These are phyloP conservation scores for Capromys pilorides DNA, from an alignment of 2,797 vertebrate species.

Conservation along the genomic window DNA sequence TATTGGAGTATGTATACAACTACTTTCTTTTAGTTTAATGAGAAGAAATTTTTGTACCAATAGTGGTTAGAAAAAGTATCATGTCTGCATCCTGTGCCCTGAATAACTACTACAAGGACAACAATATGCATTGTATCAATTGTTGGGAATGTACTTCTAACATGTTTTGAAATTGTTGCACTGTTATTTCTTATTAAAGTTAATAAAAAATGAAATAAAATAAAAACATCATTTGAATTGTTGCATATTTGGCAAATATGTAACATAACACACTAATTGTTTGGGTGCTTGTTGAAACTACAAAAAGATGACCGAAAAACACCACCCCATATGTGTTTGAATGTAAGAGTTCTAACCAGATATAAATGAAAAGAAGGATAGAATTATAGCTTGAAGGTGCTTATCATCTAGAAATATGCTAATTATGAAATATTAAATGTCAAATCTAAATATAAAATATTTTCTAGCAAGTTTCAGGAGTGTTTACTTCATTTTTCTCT, in stretches of 20 bases:
- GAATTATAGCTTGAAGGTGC: background rate
- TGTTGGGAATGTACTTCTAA: too few relatives aligned
- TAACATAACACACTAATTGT: background rate
- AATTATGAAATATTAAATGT: background rate
- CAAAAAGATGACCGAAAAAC: conserved; percentile 27
- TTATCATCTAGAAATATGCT: conserved; percentile 32
- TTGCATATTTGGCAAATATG: background rate
- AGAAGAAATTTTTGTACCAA: too few relatives aligned
- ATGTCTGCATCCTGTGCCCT: too few relatives aligned
- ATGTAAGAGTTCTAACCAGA: background rate
- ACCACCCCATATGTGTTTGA: background rate
- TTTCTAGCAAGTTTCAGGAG: conserved; percentile 10
- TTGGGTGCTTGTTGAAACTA: background rate
- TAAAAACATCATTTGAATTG: background rate
- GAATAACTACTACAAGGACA: too few relatives aligned
- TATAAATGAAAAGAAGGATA: background rate
- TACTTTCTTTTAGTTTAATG: too few relatives aligned
- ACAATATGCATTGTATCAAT: too few relatives aligned
- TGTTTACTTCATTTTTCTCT: background rate
- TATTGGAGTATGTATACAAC: too few relatives aligned
- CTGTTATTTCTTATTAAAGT: too few relatives aligned
- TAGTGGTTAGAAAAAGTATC: too few relatives aligned
- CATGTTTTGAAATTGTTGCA: too few relatives aligned
- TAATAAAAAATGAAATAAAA: too few relatives aligned
- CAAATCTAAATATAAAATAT: conserved; percentile 3